phyloP scores from a whole-genome alignment of 2,797 vertebrate species.

The Xerus rutilus region DNA sequence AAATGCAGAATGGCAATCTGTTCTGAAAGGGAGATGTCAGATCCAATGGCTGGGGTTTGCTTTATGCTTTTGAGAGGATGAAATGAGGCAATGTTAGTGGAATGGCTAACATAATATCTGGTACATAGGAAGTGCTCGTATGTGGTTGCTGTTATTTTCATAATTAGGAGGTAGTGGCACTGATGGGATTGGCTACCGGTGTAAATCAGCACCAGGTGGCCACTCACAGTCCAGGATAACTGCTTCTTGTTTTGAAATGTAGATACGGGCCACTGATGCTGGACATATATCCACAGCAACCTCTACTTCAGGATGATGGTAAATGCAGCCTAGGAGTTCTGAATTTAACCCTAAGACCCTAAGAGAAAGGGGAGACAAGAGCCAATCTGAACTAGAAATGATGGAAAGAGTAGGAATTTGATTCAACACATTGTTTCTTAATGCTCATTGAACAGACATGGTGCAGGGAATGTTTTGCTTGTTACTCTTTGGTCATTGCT shows the following conservation, averaged over 20 bases:
- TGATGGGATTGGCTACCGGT: not conserved
- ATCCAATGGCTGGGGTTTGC: not conserved
- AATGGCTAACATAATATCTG: not conserved
- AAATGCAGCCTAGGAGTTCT: not conserved
- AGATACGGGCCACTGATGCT: not conserved
- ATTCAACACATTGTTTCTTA: not conserved
- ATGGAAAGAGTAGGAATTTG: not conserved
- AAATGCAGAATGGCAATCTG: not conserved
- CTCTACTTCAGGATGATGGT: not conserved
- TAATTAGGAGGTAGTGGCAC: not conserved
- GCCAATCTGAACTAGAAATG: not conserved
- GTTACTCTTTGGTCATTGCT: not conserved
- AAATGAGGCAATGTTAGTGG: not conserved
- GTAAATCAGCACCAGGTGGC: not conserved
- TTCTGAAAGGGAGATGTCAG: slow-evolving; percentile 40
- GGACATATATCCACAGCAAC: not conserved
- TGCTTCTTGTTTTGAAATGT: not conserved
- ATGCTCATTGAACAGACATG: not conserved
- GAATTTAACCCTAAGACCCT: not conserved
- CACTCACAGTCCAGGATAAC: not conserved
- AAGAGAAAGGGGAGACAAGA: not conserved
- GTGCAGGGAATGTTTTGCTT: not conserved
- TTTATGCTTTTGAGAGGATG: not conserved
- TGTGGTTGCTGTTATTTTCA: not conserved
- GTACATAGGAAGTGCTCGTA: not conserved